Base-by-base conservation (phyloP, 2,888 invertebrate genomes). In the Carpatolechia fugitivella region DNA sequence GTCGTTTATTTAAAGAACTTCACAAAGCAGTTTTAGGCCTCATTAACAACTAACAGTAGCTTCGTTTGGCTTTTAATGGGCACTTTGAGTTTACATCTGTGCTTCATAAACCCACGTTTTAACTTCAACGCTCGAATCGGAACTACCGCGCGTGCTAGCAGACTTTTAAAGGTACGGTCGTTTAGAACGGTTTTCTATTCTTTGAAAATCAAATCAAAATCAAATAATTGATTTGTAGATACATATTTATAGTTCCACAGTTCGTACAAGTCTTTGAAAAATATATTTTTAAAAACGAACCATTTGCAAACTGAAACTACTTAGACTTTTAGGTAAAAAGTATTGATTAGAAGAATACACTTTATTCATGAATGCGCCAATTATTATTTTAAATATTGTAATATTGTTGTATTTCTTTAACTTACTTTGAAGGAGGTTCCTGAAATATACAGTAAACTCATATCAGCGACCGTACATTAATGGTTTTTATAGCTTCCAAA, bases 401-500 rank as follows among this genome's bases (percentile, higher is more conserved):
- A n/a, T n/a, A n/a, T n/a, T n/a, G n/a, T n/a, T n/a, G n/a, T n/a
- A n/a, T n/a, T n/a, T n/a, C n/a, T n/a, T n/a, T n/a, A n/a, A n/a
- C n/a, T n/a, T n/a, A n/a, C n/a, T n/a, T n/a, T n/a, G n/a, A n/a
- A n/a, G n/a, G n/a, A n/a, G n/a, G n/a, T n/a, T n/a, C n/a, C n/a
- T n/a, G n/a, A n/a, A n/a, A n/a, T 18, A 11, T 18, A 41, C 18
- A 18, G 10, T 6, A 18, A 20, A 18, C 40, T 7, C 11, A 8
- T 10, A 0, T 2, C 18, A 3, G 11, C 18, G 3, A 11, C 18
- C 40, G 14, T 48, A 30, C 31, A 31, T 13, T 73, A 68, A 73
- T 65, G 63, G 68, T 57, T 66, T 70, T 72, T 68, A 71, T 64
- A 66, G 63, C 64, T 56, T 60, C 57, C 60, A 63, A 66, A 68